phyloP scores from a whole-genome alignment of 2,797 vertebrate species.

The Decapterus maruadsi region DNA sequence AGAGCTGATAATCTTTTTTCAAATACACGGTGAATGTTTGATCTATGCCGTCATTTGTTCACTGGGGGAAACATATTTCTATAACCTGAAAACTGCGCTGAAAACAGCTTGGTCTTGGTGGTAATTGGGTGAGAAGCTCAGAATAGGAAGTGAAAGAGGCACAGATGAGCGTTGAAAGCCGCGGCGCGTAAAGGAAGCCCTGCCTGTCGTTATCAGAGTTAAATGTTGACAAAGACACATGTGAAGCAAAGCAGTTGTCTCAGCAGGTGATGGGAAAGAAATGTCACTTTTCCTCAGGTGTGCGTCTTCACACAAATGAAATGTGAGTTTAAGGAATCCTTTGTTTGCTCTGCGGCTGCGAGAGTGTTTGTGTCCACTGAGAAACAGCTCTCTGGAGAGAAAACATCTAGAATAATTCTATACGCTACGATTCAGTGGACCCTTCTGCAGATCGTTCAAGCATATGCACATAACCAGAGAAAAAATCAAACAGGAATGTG shows the following conservation, averaged over 20 bases:
- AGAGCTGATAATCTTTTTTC: not conserved
- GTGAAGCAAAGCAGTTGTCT: slow-evolving; percentile 26
- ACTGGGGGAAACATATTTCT: not conserved
- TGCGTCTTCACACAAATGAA: slow-evolving; percentile 14
- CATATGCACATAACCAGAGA: slow-evolving; percentile 24
- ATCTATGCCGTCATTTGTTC: slow-evolving; percentile 15
- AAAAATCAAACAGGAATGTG: not conserved
- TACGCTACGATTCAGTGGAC: slow-evolving; percentile 25
- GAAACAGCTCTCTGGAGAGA: slow-evolving; percentile 55
- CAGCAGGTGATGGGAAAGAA: slow-evolving; percentile 22
- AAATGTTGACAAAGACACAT: slow-evolving; percentile 21
- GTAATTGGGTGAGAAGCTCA: slow-evolving; percentile 11
- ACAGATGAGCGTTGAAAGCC: slow-evolving; percentile 7
- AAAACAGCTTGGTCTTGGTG: not conserved
- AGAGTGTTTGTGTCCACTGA: slow-evolving; percentile 51
- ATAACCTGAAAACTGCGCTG: slow-evolving; percentile 2
- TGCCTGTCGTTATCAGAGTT: slow-evolving; percentile 24
- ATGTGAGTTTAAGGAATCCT: slow-evolving; percentile 27
- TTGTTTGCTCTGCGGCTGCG: slow-evolving; percentile 41
- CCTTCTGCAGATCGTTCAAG: slow-evolving; percentile 51
- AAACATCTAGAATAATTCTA: slow-evolving; percentile 37
- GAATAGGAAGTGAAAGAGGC: not conserved
- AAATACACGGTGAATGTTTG: not conserved
- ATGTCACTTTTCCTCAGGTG: slow-evolving; percentile 32
- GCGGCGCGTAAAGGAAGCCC: slow-evolving; percentile 19